Evolutionary conservation across 64 coral and sea anemone genomes (phyloP), one percentile per base, ranked within the genome.

Genomic region (Acropora tenuis): DNA sequence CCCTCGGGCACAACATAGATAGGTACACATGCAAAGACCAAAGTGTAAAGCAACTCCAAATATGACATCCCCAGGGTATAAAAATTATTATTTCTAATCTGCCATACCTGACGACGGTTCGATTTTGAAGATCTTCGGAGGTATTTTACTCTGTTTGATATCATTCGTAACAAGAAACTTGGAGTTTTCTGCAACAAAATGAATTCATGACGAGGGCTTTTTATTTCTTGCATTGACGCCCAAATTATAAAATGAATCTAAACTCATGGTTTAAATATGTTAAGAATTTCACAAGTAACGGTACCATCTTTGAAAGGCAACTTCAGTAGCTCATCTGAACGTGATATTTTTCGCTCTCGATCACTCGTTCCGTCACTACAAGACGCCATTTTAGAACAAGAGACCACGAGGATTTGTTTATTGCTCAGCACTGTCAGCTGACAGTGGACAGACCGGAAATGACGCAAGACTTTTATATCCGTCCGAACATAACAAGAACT

Each of bases 71-170:
- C 3, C 63, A 67, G 9, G 9, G 16, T 67, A 9, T 67, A 12
- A 9, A 3, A 12, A 67, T 67, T 67, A 67, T 67, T 18, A 67
- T 67, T 15, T 13, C 11, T 67, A 9, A 15, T n/a, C 50, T 50
- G n/a, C 69, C 55, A 47, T 76, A 97, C 95, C 95, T 88, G 95
- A 90, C 2, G 95, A 48, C 12, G 82, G 80, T 66, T 87, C 57
- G 13, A 93, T 67, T 68, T 78, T 97, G 78, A 78, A 94, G 2
- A 80, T 94, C 66, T 77, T 90, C 41, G 83, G 79, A 19, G 77
- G 92, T 6, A 69, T 89, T 50, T 45, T 94, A 74, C 72, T 78
- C 73, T 50, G 2, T 69, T 87, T 73, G 74, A 50, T 68, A 83
- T 89, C 77, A 84, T 75, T 19, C 8, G 89, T 86, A 15, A 97